Evolutionary conservation across 2,113 vertebrate genomes (phyloP).

Genomic region (Plectropomus leopardus): DNA sequence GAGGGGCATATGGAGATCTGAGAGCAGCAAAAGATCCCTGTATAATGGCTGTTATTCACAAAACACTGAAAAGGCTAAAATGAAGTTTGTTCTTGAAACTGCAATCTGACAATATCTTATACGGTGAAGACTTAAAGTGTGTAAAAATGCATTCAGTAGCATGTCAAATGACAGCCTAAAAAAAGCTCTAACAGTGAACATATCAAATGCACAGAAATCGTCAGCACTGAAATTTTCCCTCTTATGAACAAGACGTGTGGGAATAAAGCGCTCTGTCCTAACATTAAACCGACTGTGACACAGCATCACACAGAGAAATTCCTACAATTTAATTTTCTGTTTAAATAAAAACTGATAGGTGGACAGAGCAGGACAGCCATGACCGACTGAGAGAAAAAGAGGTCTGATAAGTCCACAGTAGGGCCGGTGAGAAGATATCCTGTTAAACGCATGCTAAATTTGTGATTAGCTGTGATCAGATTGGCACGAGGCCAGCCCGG

Average conservation of each 20-base stretch:
- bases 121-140: background rate
- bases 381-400: slow-evolving; percentile 19
- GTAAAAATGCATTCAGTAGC: slow-evolving; percentile 7
- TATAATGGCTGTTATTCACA: slow-evolving; percentile 42
- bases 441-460: slow-evolving; percentile 30
- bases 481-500: slow-evolving; percentile 23
- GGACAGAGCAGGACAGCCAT: slow-evolving; percentile 9
- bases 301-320: slow-evolving; percentile 3
- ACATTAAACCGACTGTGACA: slow-evolving; percentile 7
- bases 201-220: slow-evolving; percentile 15
- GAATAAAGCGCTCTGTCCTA: background rate
- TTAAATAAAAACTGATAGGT: slow-evolving; percentile 11
- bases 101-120: slow-evolving; percentile 17
- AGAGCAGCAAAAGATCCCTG: slow-evolving; percentile 32
- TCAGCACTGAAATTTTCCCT: background rate
- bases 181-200: slow-evolving; percentile 21
- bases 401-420: slow-evolving; percentile 10
- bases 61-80: slow-evolving; percentile 50
- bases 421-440: slow-evolving; percentile 20
- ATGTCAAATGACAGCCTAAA: slow-evolving; percentile 11
- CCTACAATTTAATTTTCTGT: slow-evolving; percentile 10
- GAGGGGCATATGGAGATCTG: slow-evolving; percentile 27
- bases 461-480: slow-evolving; percentile 35
- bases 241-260: background rate
- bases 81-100: slow-evolving; percentile 22